Evolutionary conservation across 1,140 invertebrate species (phyloP), one percentile per base, ranked within the genome.

Genomic region (Lepidotrigona ventralis): DNA sequence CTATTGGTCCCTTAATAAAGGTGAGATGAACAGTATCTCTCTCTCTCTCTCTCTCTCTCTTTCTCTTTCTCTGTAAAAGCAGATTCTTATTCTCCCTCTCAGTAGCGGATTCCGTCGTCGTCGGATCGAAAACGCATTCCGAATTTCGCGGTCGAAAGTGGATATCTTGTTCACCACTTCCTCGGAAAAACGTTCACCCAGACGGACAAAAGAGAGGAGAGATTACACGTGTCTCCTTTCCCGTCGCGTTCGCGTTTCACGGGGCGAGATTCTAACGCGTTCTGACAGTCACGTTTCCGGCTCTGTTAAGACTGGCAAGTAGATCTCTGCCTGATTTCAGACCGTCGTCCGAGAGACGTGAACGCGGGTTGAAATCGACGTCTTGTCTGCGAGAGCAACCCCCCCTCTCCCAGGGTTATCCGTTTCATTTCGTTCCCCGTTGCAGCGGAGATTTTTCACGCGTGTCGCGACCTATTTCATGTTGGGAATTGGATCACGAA

Each of bases 231-330:
- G 79, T 80, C 70, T 26, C 29, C 53, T 29, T 39, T 54, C 15
- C 23, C 33, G 54, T 63, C 56, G 26, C 6, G 11, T 66, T 33
- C 54, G 21, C 29, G 23, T 80, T 39, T 17, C n/a, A n/a, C n/a
- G 60, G 60, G 70, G 53, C 73, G 29, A 39, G 58, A 80, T 71
- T 58, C 56, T 54, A 80, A 80, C 70, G 54, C 39, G 56, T 80
- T 74, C 70, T 74, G 79, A 64, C 79, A 63, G 79, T 63, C 79
- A 80, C 79, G 79, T 80, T 80, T 54, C 46, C 79, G 58, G 46
- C 21, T 54, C 58, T 74, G 56, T 80, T 73, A 63, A 74, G 70
- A 26, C 69, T 64, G 58, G 29, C 46, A 64, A 80, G 69, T 64
- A 80, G 9, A 8, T 0, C 39, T 74, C 79, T 63, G 54, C 17